Evolutionary conservation across 1,140 invertebrate genomes (phyloP).

Genomic region (Macrobrachium nipponense): DNA sequence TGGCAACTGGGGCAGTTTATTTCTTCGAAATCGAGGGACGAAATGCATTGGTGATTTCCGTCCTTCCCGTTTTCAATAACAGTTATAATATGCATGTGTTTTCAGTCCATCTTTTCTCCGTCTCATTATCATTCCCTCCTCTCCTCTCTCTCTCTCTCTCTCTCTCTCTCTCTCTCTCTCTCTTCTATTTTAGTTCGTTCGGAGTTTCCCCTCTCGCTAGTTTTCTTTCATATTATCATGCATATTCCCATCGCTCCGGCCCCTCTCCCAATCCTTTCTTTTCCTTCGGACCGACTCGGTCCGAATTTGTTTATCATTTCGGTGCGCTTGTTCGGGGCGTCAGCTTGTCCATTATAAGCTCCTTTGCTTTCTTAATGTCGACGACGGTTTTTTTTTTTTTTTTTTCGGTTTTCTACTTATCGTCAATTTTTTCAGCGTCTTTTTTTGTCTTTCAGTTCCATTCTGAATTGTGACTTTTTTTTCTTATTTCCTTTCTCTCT

Average conservation of each 20-base stretch:
- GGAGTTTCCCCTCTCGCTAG: background rate
- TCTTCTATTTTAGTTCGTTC: background rate
- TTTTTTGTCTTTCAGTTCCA: background rate
- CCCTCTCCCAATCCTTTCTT: conserved; percentile 3
- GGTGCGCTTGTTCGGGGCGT: conserved; percentile 6
- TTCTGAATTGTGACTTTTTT: background rate
- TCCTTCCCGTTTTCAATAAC: too few relatives aligned
- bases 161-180: conserved; percentile 7
- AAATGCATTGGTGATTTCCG: too few relatives aligned
- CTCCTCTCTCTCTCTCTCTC: conserved; percentile 12
- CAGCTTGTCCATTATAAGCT: background rate
- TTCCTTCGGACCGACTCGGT: conserved; percentile 12
- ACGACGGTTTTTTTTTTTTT: background rate
- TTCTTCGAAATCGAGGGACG: too few relatives aligned
- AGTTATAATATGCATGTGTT: too few relatives aligned
- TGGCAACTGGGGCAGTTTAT: too few relatives aligned
- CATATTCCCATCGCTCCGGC: background rate
- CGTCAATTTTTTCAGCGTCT: conserved; percentile 4
- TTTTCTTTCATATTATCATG: too few relatives aligned
- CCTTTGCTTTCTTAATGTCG: background rate
- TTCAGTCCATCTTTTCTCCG: background rate
- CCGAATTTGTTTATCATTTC: conserved; percentile 11
- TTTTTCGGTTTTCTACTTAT: background rate
- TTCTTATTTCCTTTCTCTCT: conserved; percentile 3
- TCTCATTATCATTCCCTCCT: conserved; percentile 13